Percentiles rank a stretch among this genome's conserved stretches.
Evolutionary conservation across 2,113 vertebrate genomes (phyloP).

Genomic region (Ptychochromis oligacanthus): DNA sequence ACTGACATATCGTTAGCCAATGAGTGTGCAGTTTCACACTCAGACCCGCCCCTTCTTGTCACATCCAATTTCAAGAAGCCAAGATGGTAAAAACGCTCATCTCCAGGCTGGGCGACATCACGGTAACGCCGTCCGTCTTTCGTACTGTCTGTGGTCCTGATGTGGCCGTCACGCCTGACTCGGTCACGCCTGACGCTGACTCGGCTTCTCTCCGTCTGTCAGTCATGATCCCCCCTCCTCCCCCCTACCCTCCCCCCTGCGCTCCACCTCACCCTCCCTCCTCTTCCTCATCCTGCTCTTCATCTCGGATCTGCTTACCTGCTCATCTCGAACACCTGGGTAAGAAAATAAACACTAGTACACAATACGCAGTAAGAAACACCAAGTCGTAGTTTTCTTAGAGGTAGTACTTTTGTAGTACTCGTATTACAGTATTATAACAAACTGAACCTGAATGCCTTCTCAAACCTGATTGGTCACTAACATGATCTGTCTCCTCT

Average conservation of each 20-base stretch:
- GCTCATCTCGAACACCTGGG: slow-evolving; percentile 71
- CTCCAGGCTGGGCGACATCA: background rate
- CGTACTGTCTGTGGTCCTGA: background rate
- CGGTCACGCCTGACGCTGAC: background rate
- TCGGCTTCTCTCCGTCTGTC: slow-evolving; percentile 29
- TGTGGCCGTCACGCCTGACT: no score
- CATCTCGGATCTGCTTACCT: slow-evolving; percentile 58
- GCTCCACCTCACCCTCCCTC: slow-evolving; percentile 13
- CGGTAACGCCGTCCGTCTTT: background rate
- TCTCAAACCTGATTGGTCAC: background rate
- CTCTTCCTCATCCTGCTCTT: slow-evolving; percentile 2
- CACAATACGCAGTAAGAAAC: background rate
- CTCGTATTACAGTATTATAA: background rate
- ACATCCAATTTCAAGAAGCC: no score
- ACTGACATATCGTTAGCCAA: background rate
- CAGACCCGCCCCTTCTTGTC: background rate
- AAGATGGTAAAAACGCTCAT: no score
- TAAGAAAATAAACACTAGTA: slow-evolving; percentile 33
- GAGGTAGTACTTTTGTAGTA: background rate
- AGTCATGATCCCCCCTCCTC: slow-evolving; percentile 79
- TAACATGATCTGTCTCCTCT: background rate
- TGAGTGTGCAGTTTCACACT: background rate
- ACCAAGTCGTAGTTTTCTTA: background rate
- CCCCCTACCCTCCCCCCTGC: slow-evolving; percentile 71
- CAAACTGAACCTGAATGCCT: background rate